Evolutionary conservation across 2,888 invertebrate genomes (phyloP).

Genomic region (Mesorhabditis sp.): DNA sequence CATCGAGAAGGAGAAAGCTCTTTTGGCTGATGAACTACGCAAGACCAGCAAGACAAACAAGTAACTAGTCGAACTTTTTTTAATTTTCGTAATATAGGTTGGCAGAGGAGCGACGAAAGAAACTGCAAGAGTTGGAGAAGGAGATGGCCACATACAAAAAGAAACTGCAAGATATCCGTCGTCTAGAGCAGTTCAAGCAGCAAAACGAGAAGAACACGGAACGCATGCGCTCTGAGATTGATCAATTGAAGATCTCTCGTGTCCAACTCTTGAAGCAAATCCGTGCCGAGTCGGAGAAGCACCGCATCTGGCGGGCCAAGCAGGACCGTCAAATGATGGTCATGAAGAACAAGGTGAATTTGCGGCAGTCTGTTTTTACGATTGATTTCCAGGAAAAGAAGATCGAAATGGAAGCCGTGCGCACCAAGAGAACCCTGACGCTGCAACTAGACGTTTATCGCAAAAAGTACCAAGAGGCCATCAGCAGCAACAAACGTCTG

Average conservation of each 20-base stretch:
- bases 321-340: conserved; percentile 31
- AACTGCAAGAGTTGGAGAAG: conserved; percentile 31
- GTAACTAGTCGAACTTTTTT: neutral
- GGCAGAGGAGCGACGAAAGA: conserved; percentile 33
- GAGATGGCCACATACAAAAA: conserved; percentile 26
- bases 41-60: neutral
- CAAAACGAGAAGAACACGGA: conserved; percentile 16
- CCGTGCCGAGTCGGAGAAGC: conserved; percentile 29
- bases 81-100: conserved; percentile 14
- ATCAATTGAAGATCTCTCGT: conserved; percentile 21
- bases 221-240: conserved; percentile 18
- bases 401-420: conserved; percentile 24
- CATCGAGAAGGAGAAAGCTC: neutral
- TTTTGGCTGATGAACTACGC: neutral
- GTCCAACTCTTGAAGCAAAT: conserved; percentile 28
- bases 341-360: conserved; percentile 26
- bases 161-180: conserved; percentile 22
- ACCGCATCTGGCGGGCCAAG: conserved; percentile 22
- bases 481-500: neutral
- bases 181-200: conserved; percentile 18
- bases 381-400: conserved; percentile 24
- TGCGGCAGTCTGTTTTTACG: neutral
- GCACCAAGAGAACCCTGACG: conserved; percentile 23
- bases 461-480: conserved; percentile 4
- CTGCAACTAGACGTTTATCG: conserved; percentile 22